Evolutionary conservation across 2,113 vertebrate genomes (phyloP).

Genomic region (Chaetops frenatus): DNA sequence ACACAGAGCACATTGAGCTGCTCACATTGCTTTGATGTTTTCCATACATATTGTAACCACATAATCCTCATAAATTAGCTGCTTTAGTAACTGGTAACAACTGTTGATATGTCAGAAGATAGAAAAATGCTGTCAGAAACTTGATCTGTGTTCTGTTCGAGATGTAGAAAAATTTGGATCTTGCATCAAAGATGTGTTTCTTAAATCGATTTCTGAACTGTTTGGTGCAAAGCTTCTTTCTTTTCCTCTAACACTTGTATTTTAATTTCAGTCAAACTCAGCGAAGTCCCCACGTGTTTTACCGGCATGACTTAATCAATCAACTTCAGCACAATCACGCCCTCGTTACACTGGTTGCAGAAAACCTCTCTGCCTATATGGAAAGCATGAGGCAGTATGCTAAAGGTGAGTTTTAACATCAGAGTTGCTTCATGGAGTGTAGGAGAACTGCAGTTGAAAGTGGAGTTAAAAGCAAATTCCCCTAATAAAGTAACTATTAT

Average conservation of each 20-base stretch:
- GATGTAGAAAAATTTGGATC: not conserved
- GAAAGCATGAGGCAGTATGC: constrained; percentile 96
- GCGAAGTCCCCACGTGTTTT: constrained; percentile 96
- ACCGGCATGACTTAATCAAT: constrained; percentile 99
- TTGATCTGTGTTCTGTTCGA: not conserved
- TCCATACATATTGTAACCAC: not conserved
- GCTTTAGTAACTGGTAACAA: not conserved
- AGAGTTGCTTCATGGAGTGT: not conserved
- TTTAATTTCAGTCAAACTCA: constrained; percentile 90
- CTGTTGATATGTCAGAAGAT: not conserved
- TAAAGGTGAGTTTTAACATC: constrained; percentile 80
- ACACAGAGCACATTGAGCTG: not conserved
- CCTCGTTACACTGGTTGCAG: constrained; percentile 94
- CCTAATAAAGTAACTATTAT: not conserved
- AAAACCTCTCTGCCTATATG: constrained; percentile 99
- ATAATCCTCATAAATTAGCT: not conserved
- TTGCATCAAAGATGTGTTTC: not conserved
- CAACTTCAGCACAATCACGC: constrained; percentile 99
- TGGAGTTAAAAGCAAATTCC: not conserved
- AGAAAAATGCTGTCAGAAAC: not conserved
- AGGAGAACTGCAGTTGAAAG: not conserved
- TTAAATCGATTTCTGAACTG: not conserved
- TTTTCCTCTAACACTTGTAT: constrained; percentile 42
- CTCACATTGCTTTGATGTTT: not conserved
- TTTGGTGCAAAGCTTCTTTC: not conserved